Conservation (phyloP, 1,140 invertebrate species). For the Halesus radiatus region DNA sequence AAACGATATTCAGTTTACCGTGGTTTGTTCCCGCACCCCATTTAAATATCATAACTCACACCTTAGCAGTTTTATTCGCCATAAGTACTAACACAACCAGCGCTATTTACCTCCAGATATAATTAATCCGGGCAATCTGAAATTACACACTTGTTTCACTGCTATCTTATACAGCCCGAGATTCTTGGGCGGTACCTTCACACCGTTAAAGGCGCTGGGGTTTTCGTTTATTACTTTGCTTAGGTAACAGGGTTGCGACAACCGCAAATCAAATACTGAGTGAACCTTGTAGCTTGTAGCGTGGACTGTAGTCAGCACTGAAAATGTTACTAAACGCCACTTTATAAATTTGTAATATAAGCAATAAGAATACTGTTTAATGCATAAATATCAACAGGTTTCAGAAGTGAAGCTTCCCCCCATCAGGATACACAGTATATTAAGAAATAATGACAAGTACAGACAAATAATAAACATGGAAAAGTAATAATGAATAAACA, state of each 20-base stretch:
- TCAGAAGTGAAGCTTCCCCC: too few relatives aligned
- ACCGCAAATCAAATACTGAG: conserved; percentile 1
- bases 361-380: too few relatives aligned
- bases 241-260: neutral
- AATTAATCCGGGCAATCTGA: conserved; percentile 28
- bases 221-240: conserved; percentile 11
- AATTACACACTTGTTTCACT: conserved; percentile 15
- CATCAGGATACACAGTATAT: too few relatives aligned
- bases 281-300: too few relatives aligned
- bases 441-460: too few relatives aligned
- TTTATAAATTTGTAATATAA: too few relatives aligned
- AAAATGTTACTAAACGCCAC: too few relatives aligned
- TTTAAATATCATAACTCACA: conserved; percentile 8
- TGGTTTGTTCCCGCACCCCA: neutral
- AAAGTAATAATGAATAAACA: too few relatives aligned
- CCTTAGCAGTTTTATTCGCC: conserved; percentile 16
- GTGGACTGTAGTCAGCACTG: too few relatives aligned
- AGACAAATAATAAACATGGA: too few relatives aligned
- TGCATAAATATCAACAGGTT: too few relatives aligned
- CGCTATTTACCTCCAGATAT: conserved; percentile 8
- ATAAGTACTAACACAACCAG: neutral
- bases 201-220: conserved; percentile 20
- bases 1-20: neutral
- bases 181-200: conserved; percentile 3
- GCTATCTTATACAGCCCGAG: conserved; percentile 3